Base-by-base conservation (phyloP, 2,888 invertebrate species). In the Lithophane ornitopus region DNA sequence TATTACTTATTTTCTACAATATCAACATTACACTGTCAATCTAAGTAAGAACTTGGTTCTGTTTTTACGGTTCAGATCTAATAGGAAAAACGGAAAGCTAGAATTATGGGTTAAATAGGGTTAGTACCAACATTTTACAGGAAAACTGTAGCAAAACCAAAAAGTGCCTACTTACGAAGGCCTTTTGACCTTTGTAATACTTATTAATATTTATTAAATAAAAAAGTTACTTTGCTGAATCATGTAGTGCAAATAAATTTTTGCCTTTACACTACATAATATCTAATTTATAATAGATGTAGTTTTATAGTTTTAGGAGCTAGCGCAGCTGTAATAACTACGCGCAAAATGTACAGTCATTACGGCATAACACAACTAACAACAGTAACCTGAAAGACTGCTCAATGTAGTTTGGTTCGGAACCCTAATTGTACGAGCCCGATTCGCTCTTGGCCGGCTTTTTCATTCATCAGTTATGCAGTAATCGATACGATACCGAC, bases 401-500 rank as follows among this genome's bases (percentile, higher is more conserved):
- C 22, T 56, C 14, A 46, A n/a, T 34, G 11, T n/a, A n/a, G 11
- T 67, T 58, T 34, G 16, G n/a, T n/a, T 56, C 4, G 44, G 19
- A 52, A 41, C 16, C 71, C 12, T 41, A 28, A 54, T 26, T 11
- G 19, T 28, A n/a, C 28, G 22, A 54, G 52, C 16, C 41, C 16
- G 16, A 28, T 3, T 44, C 19, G 9, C 14, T 44, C 28, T 74
- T 54, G 44, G 7, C n/a, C 14, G 7, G 14, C 70, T 34, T 78
- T 77, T 81, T 66, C 59, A 68, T 74, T 71, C 54, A 74, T 72
- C 68, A 82, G 70, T 61, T 74, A 85, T 79, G 76, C 75, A 76
- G 83, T 74, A 74, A 76, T 71, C 39, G 79, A 78, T 68, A 74
- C 67, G 49, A 76, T 65, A 71, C 84, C 71, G 84, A 76, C 80